Percentiles rank a stretch among this genome's conserved stretches.
Conservation (phyloP, 2,113 vertebrate genomes). For the Agapornis roseicollis region DNA sequence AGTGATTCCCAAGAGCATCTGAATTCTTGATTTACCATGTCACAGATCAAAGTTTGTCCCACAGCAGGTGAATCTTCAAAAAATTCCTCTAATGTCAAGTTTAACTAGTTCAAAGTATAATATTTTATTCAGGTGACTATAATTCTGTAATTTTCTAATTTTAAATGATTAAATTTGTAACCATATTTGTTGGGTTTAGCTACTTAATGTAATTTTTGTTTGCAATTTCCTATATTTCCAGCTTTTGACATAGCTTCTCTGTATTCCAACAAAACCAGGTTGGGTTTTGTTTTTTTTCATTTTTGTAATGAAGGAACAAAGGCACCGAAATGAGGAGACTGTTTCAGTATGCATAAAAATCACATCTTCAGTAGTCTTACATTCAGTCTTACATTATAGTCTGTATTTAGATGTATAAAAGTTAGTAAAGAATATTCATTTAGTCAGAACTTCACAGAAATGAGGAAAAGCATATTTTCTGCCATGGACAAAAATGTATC, state of each 20-base stretch:
- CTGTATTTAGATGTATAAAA: neutral
- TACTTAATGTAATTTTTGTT: neutral
- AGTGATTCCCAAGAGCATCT: neutral
- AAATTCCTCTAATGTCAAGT: neutral
- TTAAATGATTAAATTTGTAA: neutral
- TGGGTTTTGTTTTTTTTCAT: neutral
- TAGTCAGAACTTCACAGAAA: neutral
- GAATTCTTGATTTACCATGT: neutral
- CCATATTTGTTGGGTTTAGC: accelerated
- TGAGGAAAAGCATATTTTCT: neutral
- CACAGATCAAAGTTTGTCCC: neutral
- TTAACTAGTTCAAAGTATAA: neutral
- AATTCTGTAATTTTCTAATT: neutral
- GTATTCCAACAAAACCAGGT: accelerated
- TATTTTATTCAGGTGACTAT: neutral
- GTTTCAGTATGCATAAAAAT: neutral
- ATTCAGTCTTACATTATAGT: no score
- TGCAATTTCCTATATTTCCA: neutral
- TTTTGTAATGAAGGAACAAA: neutral
- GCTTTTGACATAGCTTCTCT: neutral
- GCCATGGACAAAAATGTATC: neutral
- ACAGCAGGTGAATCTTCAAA: neutral
- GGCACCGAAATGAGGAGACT: accelerated
- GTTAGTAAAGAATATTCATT: neutral
- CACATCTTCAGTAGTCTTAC: neutral